Evolutionary conservation across 2,888 invertebrate genomes (phyloP).

Genomic region (Orchesellides sinensis): DNA sequence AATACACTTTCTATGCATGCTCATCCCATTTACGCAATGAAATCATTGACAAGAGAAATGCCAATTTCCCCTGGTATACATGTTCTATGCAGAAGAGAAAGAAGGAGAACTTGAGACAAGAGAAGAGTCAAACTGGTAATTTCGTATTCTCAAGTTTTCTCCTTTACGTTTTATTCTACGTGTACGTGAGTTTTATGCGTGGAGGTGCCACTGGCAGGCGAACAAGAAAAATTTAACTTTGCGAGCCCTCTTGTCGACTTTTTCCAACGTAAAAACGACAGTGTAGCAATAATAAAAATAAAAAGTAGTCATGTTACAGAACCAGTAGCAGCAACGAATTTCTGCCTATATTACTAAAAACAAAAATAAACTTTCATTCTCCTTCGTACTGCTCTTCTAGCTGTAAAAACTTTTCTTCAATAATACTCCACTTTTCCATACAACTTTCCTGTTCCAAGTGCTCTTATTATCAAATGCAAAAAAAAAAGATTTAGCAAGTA

Average conservation of each 20-base stretch:
- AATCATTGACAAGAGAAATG: no score
- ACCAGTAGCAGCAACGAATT: background rate
- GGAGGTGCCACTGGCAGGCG: no score
- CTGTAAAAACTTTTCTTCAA: background rate
- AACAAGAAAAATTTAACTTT: no score
- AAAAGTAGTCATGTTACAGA: conserved; percentile 5
- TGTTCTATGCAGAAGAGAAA: no score
- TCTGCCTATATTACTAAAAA: background rate
- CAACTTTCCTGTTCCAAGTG: conserved; percentile 25
- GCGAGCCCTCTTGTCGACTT: no score
- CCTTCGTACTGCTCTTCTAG: background rate
- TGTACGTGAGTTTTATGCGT: no score
- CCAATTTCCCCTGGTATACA: no score
- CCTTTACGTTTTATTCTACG: background rate
- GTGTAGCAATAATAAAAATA: conserved; percentile 26
- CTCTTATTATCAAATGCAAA: conserved; percentile 40
- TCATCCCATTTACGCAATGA: no score
- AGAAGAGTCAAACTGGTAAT: no score
- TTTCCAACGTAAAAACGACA: background rate
- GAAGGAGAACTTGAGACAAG: no score
- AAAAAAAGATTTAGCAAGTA: conserved; percentile 37
- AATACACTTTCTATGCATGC: no score
- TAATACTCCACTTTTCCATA: background rate
- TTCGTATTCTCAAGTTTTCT: background rate
- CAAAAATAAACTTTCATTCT: background rate